Evolutionary conservation across 2,888 invertebrate species (phyloP).

Genomic region (Candidula unifasciata): DNA sequence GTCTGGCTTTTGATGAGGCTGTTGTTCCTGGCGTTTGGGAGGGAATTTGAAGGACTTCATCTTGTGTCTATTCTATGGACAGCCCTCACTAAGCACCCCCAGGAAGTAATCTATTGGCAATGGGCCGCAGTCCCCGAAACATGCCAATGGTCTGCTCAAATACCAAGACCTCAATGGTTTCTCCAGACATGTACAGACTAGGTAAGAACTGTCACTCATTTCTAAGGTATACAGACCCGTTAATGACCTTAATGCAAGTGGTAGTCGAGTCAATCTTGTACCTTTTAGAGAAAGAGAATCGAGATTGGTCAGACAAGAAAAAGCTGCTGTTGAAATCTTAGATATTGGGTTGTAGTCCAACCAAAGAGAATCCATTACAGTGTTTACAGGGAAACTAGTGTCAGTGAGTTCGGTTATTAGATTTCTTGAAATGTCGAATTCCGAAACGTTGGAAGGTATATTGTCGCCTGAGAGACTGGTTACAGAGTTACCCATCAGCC

Average conservation of each 20-base stretch:
- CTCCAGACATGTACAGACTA: constrained; percentile 2
- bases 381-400: not conserved
- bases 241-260: not conserved
- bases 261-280: not conserved
- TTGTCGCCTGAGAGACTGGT: not conserved
- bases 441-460: not conserved
- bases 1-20: too few relatives aligned
- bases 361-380: not conserved
- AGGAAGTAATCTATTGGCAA: not conserved
- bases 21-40: too few relatives aligned
- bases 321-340: not conserved
- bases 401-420: not conserved
- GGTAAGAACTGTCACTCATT: not conserved
- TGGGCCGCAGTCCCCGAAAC: not conserved
- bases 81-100: not conserved
- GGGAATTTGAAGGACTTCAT: too few relatives aligned
- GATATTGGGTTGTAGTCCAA: not conserved
- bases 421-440: not conserved
- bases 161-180: not conserved
- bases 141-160: not conserved
- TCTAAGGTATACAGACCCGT: not conserved
- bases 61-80: not conserved
- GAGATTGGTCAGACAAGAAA: not conserved
- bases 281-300: not conserved
- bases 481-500: not conserved